phyloP scores from a whole-genome alignment of 2,888 invertebrate genomes.

The Drosophila niveifrons region DNA sequence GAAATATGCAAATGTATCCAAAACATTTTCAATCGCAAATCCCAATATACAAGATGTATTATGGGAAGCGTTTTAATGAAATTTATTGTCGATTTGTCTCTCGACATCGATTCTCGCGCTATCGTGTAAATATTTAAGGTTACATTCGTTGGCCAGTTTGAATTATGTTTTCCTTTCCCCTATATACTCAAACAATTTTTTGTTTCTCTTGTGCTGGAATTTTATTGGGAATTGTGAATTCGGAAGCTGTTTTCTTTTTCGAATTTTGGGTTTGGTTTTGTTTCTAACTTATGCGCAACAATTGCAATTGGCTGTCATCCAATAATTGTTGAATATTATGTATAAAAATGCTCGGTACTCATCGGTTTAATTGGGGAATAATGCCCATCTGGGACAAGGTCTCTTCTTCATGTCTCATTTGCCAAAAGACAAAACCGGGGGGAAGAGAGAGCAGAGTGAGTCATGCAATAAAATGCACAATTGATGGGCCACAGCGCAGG shows the following conservation, averaged over 20 bases:
- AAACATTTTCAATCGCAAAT: no score
- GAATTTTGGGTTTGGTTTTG: neutral
- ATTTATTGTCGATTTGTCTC: slow-evolving; percentile 14
- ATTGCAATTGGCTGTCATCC: slow-evolving; percentile 43
- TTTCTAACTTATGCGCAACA: neutral
- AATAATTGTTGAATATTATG: slow-evolving; percentile 57
- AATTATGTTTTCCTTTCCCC: slow-evolving; percentile 40
- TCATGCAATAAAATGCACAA: slow-evolving; percentile 23
- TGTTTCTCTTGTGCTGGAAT: slow-evolving; percentile 31
- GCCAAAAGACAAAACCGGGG: neutral
- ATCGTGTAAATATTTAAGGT: slow-evolving; percentile 24
- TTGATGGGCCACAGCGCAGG: slow-evolving; percentile 42
- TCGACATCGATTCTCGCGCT: slow-evolving; percentile 3
- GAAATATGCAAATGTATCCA: no score
- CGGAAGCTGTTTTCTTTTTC: neutral
- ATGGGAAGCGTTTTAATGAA: slow-evolving; percentile 6
- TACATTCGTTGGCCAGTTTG: slow-evolving; percentile 28
- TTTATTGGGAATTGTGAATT: slow-evolving; percentile 17
- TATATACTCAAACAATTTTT: slow-evolving; percentile 11
- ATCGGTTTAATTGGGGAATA: slow-evolving; percentile 46
- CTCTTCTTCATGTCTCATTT: slow-evolving; percentile 24
- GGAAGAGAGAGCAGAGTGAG: slow-evolving; percentile 19
- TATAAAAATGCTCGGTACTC: slow-evolving; percentile 32
- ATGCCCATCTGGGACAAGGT: slow-evolving; percentile 62
- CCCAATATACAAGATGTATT: slow-evolving; percentile 5